Percentiles rank a stretch among this genome's conserved stretches.
Evolutionary conservation across 2,888 invertebrate species (phyloP).

Genomic region (Theretra japonica): DNA sequence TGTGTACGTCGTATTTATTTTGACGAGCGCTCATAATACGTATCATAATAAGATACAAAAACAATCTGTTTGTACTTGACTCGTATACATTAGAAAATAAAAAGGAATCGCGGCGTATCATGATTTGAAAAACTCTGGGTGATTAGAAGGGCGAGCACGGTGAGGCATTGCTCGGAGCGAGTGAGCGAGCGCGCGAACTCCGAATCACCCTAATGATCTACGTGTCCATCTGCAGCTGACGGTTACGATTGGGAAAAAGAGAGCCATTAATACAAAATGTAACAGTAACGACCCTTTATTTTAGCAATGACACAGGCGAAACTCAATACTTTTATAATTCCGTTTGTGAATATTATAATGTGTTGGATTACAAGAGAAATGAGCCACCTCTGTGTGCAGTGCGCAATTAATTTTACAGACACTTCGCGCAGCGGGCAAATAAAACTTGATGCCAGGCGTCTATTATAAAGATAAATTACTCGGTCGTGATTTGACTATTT

Average conservation of each 20-base stretch:
- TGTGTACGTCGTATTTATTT: constrained; percentile 19
- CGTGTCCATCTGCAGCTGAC: constrained; percentile 70
- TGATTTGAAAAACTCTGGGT: constrained; percentile 54
- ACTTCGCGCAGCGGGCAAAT: constrained; percentile 32
- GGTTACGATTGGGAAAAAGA: constrained; percentile 61
- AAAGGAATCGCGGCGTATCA: constrained; percentile 39
- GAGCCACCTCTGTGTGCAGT: background rate
- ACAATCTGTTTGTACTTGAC: background rate
- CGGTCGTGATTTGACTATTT: constrained; percentile 40
- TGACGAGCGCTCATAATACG: constrained; percentile 14
- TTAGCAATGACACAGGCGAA: constrained; percentile 29
- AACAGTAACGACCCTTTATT: constrained; percentile 60
- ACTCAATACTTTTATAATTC: constrained; percentile 2
- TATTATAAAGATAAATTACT: constrained; percentile 45
- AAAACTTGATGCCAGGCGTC: constrained; percentile 41
- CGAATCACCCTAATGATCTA: constrained; percentile 66
- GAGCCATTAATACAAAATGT: constrained; percentile 52
- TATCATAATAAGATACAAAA: constrained; percentile 15
- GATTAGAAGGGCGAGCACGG: constrained; percentile 52
- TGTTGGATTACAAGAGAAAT: background rate
- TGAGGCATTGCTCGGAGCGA: constrained; percentile 38
- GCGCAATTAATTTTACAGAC: constrained; percentile 25
- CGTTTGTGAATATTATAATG: background rate
- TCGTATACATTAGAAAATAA: background rate
- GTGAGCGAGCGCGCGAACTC: constrained; percentile 38